A percentile compares a stretch with the other conserved stretches of the same genome.
These are phyloP conservation scores for Chloroclysta siterata DNA, from an alignment of 2,888 invertebrate species.

Conservation along the genomic window DNA sequence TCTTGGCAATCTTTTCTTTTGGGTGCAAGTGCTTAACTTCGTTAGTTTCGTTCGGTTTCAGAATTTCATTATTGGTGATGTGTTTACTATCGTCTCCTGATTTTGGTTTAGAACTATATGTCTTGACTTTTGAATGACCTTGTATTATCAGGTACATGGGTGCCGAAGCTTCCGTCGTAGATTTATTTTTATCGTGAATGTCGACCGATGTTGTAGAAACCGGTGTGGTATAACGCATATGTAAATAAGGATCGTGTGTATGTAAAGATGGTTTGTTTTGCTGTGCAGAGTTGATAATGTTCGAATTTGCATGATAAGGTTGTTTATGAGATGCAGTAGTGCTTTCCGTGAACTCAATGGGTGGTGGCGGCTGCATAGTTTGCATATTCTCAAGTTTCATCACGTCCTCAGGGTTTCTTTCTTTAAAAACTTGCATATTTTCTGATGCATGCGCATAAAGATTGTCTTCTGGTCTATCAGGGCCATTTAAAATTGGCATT, in stretches of 20 bases:
- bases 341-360: constrained; percentile 55
- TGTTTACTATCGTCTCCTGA: constrained; percentile 69
- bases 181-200: constrained; percentile 51
- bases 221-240: constrained; percentile 78
- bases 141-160: constrained; percentile 92
- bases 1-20: constrained; percentile 66
- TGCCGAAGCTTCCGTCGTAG: constrained; percentile 76
- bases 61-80: constrained; percentile 78
- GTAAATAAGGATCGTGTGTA: constrained; percentile 74
- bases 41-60: constrained; percentile 77
- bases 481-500: constrained; percentile 74
- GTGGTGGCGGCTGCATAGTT: constrained; percentile 86
- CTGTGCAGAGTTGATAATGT: constrained; percentile 51
- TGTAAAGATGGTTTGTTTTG: constrained; percentile 54
- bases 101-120: constrained; percentile 88
- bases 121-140: constrained; percentile 94
- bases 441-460: constrained; percentile 77
- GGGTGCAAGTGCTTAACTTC: constrained; percentile 86
- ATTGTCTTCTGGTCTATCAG: constrained; percentile 73
- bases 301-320: constrained; percentile 56
- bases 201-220: constrained; percentile 81
- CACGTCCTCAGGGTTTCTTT: constrained; percentile 57
- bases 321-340: constrained; percentile 50
- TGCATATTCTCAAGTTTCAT: constrained; percentile 82
- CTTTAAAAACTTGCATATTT: constrained; percentile 71